Evolutionary conservation across 2,888 invertebrate species (phyloP), one percentile per base, ranked within the genome.

Genomic region (Netelia melanura): DNA sequence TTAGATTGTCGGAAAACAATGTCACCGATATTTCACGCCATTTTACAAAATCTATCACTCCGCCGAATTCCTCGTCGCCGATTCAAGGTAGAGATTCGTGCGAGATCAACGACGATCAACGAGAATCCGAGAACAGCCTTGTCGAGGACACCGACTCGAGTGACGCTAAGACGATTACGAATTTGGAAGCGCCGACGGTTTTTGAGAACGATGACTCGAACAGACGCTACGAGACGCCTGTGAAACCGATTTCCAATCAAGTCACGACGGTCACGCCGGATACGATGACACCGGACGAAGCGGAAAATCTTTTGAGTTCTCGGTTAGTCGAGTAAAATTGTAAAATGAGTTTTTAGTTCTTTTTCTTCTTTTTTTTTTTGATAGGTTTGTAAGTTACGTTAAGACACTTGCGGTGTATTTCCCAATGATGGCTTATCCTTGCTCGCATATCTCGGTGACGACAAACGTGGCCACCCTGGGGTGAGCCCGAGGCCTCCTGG

Each of bases 211-310:
- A 89, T 71, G 88, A 87, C 76, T 86, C 86, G 11, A 90, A 88
- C 64, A 90, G 89, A 25, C 90, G 89, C 5, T 81, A 82, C 72
- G 90, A 92, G 84, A 84, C 86, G 14, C 88, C 76, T 48, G 79
- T 54, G 82, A 90, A 88, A 71, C 76, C 71, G 52, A 83, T 54
- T 62, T 68, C 85, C 21, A 82, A 74, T 80, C 90, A 90, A 83
- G 76, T 87, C 64, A 86, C 86, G 54, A 80, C 90, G 92, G 90
- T 91, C 56, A 92, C 95, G 93, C 88, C 95, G 93, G 94, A 95
- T 93, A 92, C 96, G 92, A 97, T 97, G 98, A 98, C 98, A 88
- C 96, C 97, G 76, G 97, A 97, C 91, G 98, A 98, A 94, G 98
- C 98, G 14, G 97, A 98, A 94, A 96, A 97, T 94, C 95, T 98